Conservation (phyloP, 1,140 invertebrate genomes). For the Amphibalanus amphitrite region DNA sequence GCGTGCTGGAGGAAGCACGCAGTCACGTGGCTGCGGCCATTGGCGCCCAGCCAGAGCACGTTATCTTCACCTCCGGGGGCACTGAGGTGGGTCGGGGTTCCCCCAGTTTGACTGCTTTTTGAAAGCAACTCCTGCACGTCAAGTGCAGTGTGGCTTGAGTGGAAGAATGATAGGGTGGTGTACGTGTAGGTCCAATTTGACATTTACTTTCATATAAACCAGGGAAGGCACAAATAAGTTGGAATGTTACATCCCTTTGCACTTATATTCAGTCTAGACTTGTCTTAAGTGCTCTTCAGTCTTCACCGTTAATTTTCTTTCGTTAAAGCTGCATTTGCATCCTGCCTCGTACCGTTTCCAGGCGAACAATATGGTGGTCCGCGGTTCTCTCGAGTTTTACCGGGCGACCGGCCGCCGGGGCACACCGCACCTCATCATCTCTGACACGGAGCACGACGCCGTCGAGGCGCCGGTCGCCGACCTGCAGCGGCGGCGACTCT, state of each 20-base stretch:
- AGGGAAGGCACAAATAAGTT: too few relatives aligned
- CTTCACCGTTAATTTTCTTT: constrained; percentile 8
- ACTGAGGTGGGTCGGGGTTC: constrained; percentile 35
- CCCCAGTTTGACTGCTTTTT: not conserved
- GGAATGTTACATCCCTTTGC: not conserved
- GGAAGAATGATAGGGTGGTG: not conserved
- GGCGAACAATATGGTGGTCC: constrained; percentile 37
- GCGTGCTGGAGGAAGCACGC: constrained; percentile 28
- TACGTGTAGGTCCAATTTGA: not conserved
- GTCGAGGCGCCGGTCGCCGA: constrained; percentile 27
- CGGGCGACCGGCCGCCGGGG: constrained; percentile 12
- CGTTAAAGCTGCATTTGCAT: constrained; percentile 6
- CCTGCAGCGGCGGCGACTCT: not conserved
- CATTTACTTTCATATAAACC: too few relatives aligned
- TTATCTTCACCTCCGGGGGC: constrained; percentile 43
- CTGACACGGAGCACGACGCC: constrained; percentile 43
- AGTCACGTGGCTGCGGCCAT: constrained; percentile 33
- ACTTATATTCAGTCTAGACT: constrained; percentile 8
- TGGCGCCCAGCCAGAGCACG: constrained; percentile 27
- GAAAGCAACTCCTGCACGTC: too few relatives aligned
- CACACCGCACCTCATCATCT: constrained; percentile 38
- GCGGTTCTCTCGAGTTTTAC: constrained; percentile 27
- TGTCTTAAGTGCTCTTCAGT: constrained; percentile 4
- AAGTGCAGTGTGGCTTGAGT: not conserved
- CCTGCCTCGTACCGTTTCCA: constrained; percentile 13